Percentiles rank a stretch among this genome's conserved stretches.
Evolutionary conservation across 2,113 vertebrate genomes (phyloP).

Genomic region (Albula goreensis): DNA sequence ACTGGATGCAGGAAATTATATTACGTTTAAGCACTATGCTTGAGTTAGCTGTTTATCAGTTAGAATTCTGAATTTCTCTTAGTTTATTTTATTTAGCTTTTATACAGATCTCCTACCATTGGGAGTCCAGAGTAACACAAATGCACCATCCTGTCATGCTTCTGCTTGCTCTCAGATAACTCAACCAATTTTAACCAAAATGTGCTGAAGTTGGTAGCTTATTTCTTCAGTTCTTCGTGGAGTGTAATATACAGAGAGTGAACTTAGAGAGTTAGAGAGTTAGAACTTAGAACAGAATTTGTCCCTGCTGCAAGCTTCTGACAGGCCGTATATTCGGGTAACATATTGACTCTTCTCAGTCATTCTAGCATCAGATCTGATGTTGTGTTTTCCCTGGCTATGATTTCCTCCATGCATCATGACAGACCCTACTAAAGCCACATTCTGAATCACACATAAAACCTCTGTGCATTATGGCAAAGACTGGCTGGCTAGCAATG

Average conservation of each 20-base stretch:
- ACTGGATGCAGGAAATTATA: no score
- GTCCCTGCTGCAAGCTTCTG: background rate
- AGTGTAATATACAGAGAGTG: constrained; percentile 25
- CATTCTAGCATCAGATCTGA: background rate
- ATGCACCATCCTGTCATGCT: background rate
- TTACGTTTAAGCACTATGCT: no score
- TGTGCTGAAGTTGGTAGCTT: constrained; percentile 32
- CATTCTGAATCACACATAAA: background rate
- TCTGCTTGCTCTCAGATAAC: constrained; percentile 23
- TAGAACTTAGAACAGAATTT: no score
- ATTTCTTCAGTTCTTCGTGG: background rate
- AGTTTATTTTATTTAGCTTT: no score
- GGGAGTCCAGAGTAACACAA: background rate
- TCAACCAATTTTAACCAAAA: constrained; percentile 21
- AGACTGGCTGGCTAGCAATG: no score
- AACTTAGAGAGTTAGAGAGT: constrained; percentile 7
- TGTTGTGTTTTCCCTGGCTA: background rate
- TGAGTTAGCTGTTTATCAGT: no score
- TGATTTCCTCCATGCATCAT: background rate
- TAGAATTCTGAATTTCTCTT: no score
- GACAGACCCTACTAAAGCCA: background rate
- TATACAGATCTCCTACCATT: background rate
- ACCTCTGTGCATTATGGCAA: background rate
- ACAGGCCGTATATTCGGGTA: background rate
- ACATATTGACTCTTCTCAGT: background rate